phyloP scores from a whole-genome alignment of 2,797 vertebrate genomes.

The Xiphorhynchus erythropygius region DNA sequence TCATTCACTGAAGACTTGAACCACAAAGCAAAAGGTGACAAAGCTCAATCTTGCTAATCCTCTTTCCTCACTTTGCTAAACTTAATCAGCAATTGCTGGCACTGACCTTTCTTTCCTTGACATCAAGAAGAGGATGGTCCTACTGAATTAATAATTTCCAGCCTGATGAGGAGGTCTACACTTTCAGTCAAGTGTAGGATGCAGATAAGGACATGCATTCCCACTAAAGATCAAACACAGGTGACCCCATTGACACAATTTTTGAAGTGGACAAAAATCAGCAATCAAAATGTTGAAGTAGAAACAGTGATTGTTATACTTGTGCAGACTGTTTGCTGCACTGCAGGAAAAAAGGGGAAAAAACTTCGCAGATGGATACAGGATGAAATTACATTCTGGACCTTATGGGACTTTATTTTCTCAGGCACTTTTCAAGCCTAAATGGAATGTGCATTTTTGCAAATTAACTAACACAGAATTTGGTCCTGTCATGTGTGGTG shows the following conservation, averaged over 20 bases:
- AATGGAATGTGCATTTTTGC: neutral
- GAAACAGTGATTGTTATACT: neutral
- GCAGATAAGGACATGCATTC: neutral
- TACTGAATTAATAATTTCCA: neutral
- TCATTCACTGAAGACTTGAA: constrained; percentile 6
- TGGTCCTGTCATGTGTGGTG: neutral
- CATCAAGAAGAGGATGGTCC: neutral
- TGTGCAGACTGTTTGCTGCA: neutral
- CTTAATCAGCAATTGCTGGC: neutral
- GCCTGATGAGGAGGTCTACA: neutral
- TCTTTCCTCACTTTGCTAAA: neutral
- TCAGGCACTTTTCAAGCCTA: neutral
- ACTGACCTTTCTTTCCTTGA: constrained; percentile 6
- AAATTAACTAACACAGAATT: neutral
- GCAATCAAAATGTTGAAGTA: neutral
- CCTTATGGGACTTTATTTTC: neutral
- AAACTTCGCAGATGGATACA: neutral
- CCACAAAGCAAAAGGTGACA: neutral
- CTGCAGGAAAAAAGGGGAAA: neutral
- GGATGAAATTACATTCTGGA: neutral
- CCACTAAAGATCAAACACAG: neutral
- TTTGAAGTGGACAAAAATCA: neutral
- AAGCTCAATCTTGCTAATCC: constrained; percentile 30
- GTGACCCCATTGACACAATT: neutral
- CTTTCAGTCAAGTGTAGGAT: neutral